phyloP scores from a whole-genome alignment of 2,797 vertebrate genomes.

The Rhynchotus rufescens region DNA sequence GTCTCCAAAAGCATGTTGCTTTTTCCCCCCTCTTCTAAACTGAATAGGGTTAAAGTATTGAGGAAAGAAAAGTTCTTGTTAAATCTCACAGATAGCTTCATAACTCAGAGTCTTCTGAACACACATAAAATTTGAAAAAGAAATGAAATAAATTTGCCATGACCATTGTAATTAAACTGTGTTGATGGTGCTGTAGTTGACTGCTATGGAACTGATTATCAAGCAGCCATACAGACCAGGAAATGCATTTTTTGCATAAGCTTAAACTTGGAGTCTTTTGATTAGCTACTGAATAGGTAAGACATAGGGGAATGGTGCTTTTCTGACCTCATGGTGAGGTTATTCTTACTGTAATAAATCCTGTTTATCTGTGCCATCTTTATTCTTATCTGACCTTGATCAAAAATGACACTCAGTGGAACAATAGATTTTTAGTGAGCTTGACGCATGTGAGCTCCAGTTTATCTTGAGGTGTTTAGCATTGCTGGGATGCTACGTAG shows the following conservation, averaged over 20 bases:
- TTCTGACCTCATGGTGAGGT: neutral
- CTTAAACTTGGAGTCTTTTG: neutral
- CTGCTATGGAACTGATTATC: neutral
- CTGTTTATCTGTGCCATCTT: neutral
- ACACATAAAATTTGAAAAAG: neutral
- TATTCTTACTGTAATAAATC: neutral
- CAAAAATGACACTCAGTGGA: neutral
- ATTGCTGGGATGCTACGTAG: no score
- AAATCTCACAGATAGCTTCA: neutral
- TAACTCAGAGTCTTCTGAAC: neutral
- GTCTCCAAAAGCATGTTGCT: conserved; percentile 55
- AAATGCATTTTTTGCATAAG: neutral
- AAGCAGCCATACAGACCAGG: neutral
- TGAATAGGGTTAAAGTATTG: neutral
- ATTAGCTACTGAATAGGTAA: neutral
- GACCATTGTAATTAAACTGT: neutral
- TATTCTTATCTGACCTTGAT: neutral
- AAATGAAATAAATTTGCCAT: neutral
- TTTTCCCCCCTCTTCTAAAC: neutral
- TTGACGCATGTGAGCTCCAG: neutral
- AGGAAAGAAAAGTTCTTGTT: neutral
- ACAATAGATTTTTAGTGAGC: neutral
- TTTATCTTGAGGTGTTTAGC: neutral
- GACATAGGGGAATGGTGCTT: neutral
- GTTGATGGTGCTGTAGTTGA: neutral